Percentiles rank a stretch among this genome's conserved stretches.
These are phyloP conservation scores for Neotoxoptera formosana DNA, from an alignment of 1,140 invertebrate genomes.

Conservation along the genomic window DNA sequence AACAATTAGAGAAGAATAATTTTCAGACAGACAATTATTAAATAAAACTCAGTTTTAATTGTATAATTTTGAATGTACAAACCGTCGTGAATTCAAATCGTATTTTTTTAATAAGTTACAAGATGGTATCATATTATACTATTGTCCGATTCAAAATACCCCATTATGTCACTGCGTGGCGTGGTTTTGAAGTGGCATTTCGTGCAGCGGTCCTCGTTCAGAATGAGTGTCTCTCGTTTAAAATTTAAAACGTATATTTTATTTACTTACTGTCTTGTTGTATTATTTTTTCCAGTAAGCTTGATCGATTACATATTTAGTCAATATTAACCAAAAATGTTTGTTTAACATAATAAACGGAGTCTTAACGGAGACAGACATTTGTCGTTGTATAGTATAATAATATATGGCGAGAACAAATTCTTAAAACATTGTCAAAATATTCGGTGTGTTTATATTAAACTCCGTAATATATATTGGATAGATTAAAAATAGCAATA, in stretches of 20 bases:
- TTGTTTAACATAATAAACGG: neutral
- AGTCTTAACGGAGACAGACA: neutral
- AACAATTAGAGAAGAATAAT: neutral
- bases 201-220: neutral
- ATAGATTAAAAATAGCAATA: too few relatives aligned
- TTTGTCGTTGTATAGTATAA: neutral
- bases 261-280: neutral
- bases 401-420: too few relatives aligned
- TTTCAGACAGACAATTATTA: neutral
- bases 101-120: neutral
- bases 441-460: too few relatives aligned
- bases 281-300: neutral
- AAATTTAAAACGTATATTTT: neutral
- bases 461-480: too few relatives aligned
- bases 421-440: too few relatives aligned
- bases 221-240: neutral
- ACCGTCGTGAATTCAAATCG: neutral
- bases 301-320: neutral
- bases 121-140: neutral
- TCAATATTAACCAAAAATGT: neutral
- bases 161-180: neutral
- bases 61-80: neutral
- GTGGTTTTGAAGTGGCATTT: neutral
- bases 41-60: neutral
- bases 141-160: neutral